A percentile compares a stretch with the other conserved stretches of the same genome.
Evolutionary conservation across 2,113 vertebrate genomes (phyloP).

Genomic region (Genyomyrus donnyi): DNA sequence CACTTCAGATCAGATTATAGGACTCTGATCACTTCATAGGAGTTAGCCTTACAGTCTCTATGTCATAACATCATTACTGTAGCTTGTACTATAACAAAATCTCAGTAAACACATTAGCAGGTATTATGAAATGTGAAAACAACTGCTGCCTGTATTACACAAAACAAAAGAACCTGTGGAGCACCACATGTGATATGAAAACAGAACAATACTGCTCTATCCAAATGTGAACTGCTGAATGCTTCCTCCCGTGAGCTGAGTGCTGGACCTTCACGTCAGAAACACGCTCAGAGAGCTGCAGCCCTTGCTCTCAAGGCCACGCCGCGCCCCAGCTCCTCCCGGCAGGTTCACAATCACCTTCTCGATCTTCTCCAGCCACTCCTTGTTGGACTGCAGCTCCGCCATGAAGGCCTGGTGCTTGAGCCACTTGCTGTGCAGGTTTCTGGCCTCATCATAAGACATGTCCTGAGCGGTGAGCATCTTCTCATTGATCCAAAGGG

Average conservation of each 20-base stretch:
- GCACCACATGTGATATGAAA: not conserved
- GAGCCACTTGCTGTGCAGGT: slow-evolving; percentile 86
- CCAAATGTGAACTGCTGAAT: not conserved
- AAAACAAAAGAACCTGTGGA: not conserved
- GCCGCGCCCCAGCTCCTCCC: not conserved
- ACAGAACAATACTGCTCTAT: not conserved
- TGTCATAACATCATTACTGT: not conserved
- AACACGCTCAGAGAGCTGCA: too few species aligned
- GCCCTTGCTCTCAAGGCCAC: not conserved
- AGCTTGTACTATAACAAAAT: not conserved
- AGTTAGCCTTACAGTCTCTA: not conserved
- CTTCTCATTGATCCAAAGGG: slow-evolving; percentile 96
- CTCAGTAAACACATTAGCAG: not conserved
- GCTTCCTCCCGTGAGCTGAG: not conserved
- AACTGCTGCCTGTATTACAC: not conserved
- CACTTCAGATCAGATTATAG: not conserved
- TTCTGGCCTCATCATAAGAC: slow-evolving; percentile 96
- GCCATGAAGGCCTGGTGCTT: slow-evolving; percentile 87
- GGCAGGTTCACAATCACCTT: slow-evolving; percentile 63
- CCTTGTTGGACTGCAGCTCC: slow-evolving; percentile 92
- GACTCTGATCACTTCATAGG: not conserved
- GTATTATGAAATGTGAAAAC: not conserved
- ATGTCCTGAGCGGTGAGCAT: slow-evolving; percentile 98
- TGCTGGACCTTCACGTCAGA: not conserved
- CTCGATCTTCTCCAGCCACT: slow-evolving; percentile 97